phyloP scores from a whole-genome alignment of 2,888 invertebrate species.

The Danaus chrysippus region DNA sequence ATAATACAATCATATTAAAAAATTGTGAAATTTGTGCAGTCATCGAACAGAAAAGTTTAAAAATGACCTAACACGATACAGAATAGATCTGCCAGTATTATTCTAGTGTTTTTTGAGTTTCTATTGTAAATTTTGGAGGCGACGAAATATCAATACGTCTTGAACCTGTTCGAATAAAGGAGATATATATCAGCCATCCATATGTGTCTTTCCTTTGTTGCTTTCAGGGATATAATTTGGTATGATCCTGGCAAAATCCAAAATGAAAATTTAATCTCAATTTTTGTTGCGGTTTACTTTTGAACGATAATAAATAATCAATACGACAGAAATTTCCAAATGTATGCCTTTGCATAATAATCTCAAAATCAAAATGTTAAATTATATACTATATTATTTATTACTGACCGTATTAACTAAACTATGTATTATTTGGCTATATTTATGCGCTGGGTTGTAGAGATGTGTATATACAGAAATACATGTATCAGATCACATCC shows the following conservation, averaged over 20 bases:
- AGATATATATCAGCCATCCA: constrained; percentile 21
- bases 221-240: constrained; percentile 11
- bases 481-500: constrained; percentile 30
- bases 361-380: no score
- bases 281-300: no score
- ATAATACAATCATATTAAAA: constrained; percentile 12
- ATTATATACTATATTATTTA: no score
- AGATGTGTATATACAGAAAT: constrained; percentile 36
- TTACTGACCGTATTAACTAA: no score
- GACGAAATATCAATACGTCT: no score
- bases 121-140: no score
- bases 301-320: no score
- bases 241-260: neutral
- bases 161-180: constrained; percentile 29
- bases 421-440: constrained; percentile 15
- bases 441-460: constrained; percentile 21
- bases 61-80: constrained; percentile 29
- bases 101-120: constrained; percentile 39
- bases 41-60: constrained; percentile 21
- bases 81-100: constrained; percentile 37
- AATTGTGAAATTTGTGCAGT: constrained; percentile 17
- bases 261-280: neutral
- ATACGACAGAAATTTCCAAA: no score
- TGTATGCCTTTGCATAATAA: no score
- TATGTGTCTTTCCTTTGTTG: constrained; percentile 21